Evolutionary conservation across 1,140 invertebrate species (phyloP), one percentile per base, ranked within the genome.

Genomic region (Stratiolaelaps scimitus): DNA sequence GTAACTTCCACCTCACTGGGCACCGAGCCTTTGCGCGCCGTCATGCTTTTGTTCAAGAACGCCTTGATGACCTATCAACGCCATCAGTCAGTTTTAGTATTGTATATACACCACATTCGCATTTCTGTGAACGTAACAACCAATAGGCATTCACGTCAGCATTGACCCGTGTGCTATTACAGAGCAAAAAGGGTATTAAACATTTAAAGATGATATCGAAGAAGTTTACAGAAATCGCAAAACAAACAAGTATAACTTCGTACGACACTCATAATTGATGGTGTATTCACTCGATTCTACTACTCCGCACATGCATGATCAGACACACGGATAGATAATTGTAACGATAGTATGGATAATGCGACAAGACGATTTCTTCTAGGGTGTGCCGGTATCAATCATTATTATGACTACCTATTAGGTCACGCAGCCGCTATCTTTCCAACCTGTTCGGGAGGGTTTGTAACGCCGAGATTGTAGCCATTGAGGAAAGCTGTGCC

Each of bases 401-500:
- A 48, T 28, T 48, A 4, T 48, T 20, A 15, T 20, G 15, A 15
- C 26, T 15, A 28, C 7, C 19, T 48, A 6, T 28, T 20, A 45
- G 13, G 26, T 48, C 4, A 7, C 7, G 7, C 15, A 60, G 26
- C 26, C 17, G 6, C 15, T 20, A 6, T 60, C 47, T 48, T n/a
- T 15, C 47, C 26, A 6, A 60, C 53, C 53, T 60, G 53, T 34
- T 60, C 53, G 15, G 53, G 26, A 13, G 53, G 53, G 34, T 60
- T 60, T 10, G 53, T 60, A 15, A 60, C 53, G 6, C 53, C 53
- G 53, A 60, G 26, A 34, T 60, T 60, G 26, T 34, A 60, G 53
- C 53, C 53, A 60, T 60, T 26, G 15, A 15, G 34, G 53, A 60
- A 60, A 60, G 53, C 53, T 60, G 53, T 29, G 17, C 53, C 53